phyloP scores from a whole-genome alignment of 2,113 vertebrate genomes.

The Hucho hucho region DNA sequence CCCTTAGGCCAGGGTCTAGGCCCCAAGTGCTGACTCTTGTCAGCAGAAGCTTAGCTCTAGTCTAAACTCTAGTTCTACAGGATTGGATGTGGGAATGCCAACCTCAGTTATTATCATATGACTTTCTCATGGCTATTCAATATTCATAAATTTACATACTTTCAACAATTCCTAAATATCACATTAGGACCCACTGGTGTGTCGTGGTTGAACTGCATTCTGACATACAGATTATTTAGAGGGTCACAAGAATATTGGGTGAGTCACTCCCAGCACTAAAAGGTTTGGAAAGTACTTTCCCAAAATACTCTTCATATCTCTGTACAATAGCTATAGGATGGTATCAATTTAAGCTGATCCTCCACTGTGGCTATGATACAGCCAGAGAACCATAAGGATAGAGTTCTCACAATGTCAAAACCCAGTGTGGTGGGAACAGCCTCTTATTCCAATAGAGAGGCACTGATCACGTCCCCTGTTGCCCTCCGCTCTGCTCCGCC shows the following conservation, averaged over 20 bases:
- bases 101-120: too few species aligned
- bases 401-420: not conserved
- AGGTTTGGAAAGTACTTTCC: too few species aligned
- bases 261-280: too few species aligned
- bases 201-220: too few species aligned
- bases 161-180: too few species aligned
- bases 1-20: conserved; percentile 23
- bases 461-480: not conserved
- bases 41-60: too few species aligned
- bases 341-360: too few species aligned
- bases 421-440: not conserved
- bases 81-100: not conserved
- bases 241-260: too few species aligned
- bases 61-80: not conserved
- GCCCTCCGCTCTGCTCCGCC: not conserved
- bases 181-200: too few species aligned
- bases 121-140: not conserved
- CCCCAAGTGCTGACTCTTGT: conserved; percentile 39
- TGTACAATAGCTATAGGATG: not conserved
- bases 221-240: too few species aligned
- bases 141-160: not conserved
- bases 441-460: not conserved
- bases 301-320: not conserved
- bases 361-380: too few species aligned
- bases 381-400: too few species aligned